Base-by-base conservation (phyloP, 1,140 invertebrate genomes). In the silkworm (Bombyx mori) region DNA sequence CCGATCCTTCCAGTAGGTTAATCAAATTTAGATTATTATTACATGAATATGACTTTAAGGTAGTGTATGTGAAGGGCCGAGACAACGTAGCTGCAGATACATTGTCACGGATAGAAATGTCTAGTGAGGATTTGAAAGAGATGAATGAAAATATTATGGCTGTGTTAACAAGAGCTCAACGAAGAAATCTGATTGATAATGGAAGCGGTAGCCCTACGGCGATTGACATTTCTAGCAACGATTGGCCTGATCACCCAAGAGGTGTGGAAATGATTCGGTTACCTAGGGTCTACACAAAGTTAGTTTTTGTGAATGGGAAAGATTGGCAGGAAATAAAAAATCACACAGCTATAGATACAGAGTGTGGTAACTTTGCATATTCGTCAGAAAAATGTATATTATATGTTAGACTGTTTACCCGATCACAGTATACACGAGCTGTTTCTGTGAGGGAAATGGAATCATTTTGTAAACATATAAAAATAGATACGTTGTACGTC, bases 51-150 rank as follows among this genome's bases (percentile, higher is more conserved):
- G 55, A 66, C 47, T 54, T 62, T 42, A 60, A 58, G 1, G 61
- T 58, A 54, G 26, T 52, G 53, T 56, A 65, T 46, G 12, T 65
- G 26, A 68, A 68, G 58, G 22, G 62, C 76, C 10, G 55, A 68
- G 2, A 89, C 89, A 77, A 69, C 85, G 8, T 2, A 56, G 62
- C 63, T 46, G 71, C 61, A 52, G 69, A 72, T 42, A 62, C 64
- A 5, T 61, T 69, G 52, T 62, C 60, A 42, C 44, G 54, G 18
- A 42, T 61, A 5, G 22, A 3, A 22, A 12, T 56, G 10, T 53
- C 42, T 0, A 49, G 35, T 35, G 22, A 53, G 10, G 58, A 59
- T 42, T 56, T 60, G 42, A 51, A 56, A 55, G 52, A 63, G 12
- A 67, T 69, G 63, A 60, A 52, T 49, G 48, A 60, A 57, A 47